Percentiles rank a stretch among this genome's conserved stretches.
phyloP scores from a whole-genome alignment of 2,888 invertebrate species.

The Megaustenia siamemsis region DNA sequence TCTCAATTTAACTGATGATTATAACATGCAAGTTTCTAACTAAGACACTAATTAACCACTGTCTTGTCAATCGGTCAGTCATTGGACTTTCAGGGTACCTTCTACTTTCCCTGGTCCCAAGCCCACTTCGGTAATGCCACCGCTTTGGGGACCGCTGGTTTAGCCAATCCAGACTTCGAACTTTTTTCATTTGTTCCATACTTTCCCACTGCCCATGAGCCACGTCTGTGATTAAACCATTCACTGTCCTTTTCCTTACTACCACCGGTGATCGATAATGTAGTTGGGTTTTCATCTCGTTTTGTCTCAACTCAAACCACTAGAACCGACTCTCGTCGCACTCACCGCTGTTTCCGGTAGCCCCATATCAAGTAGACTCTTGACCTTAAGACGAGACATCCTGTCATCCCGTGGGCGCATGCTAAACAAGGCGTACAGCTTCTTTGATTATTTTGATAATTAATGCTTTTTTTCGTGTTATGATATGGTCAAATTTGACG shows the following conservation, averaged over 20 bases:
- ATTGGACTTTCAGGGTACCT: too few relatives aligned
- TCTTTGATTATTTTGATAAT: conserved; percentile 16
- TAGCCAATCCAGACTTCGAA: not conserved
- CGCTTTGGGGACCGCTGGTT: too few relatives aligned
- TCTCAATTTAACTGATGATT: too few relatives aligned
- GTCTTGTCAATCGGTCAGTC: too few relatives aligned
- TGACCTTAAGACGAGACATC: conserved; percentile 14
- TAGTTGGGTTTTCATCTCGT: not conserved
- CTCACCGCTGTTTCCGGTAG: not conserved
- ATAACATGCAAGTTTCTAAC: too few relatives aligned
- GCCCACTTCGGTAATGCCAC: too few relatives aligned
- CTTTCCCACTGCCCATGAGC: not conserved
- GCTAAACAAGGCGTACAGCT: not conserved
- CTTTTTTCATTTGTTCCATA: not conserved
- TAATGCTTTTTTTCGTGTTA: not conserved
- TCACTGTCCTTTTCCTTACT: not conserved
- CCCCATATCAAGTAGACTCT: conserved; percentile 1
- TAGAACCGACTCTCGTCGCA: not conserved
- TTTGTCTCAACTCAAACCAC: not conserved
- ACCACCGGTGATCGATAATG: not conserved
- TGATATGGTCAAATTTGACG: too few relatives aligned
- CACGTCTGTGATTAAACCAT: not conserved
- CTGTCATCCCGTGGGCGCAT: not conserved
- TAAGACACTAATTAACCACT: too few relatives aligned
- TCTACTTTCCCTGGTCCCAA: too few relatives aligned